Evolutionary conservation across 1,140 invertebrate species (phyloP).

Genomic region (Drosophila ogumai): DNA sequence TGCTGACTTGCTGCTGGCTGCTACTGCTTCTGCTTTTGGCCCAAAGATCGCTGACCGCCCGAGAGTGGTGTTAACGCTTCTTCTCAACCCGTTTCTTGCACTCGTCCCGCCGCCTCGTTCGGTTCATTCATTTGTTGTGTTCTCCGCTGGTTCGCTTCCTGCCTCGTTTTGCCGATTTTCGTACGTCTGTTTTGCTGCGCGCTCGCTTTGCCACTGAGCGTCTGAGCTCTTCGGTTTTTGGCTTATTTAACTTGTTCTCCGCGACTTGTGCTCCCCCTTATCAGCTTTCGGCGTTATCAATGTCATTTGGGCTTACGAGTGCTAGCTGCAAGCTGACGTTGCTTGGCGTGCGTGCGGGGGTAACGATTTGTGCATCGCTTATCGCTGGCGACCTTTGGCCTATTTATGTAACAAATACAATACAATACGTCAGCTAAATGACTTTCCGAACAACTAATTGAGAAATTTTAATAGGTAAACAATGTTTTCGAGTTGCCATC

Average conservation of each 20-base stretch:
- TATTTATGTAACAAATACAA: slow-evolving; percentile 23
- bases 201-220: slow-evolving; percentile 60
- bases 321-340: slow-evolving; percentile 10
- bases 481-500: slow-evolving; percentile 5
- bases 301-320: slow-evolving; percentile 11
- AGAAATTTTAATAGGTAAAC: slow-evolving; percentile 34
- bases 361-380: slow-evolving; percentile 16
- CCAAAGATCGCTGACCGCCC: slow-evolving; percentile 77
- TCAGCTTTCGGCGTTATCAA: slow-evolving; percentile 27
- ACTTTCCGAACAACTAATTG: background rate
- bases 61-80: slow-evolving; percentile 47
- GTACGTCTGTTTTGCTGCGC: slow-evolving; percentile 75
- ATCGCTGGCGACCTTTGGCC: background rate
- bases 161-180: slow-evolving; percentile 41
- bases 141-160: slow-evolving; percentile 30
- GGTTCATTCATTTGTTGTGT: slow-evolving; percentile 62
- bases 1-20: slow-evolving; percentile 24
- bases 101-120: slow-evolving; percentile 31
- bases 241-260: slow-evolving; percentile 60
- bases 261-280: slow-evolving; percentile 28
- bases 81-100: slow-evolving; percentile 77
- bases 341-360: background rate
- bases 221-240: slow-evolving; percentile 29
- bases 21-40: slow-evolving; percentile 4
- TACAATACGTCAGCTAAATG: background rate